Percentiles rank a stretch among this genome's conserved stretches.
Evolutionary conservation across 1,140 invertebrate genomes (phyloP).

Genomic region (Drepana arcuata): DNA sequence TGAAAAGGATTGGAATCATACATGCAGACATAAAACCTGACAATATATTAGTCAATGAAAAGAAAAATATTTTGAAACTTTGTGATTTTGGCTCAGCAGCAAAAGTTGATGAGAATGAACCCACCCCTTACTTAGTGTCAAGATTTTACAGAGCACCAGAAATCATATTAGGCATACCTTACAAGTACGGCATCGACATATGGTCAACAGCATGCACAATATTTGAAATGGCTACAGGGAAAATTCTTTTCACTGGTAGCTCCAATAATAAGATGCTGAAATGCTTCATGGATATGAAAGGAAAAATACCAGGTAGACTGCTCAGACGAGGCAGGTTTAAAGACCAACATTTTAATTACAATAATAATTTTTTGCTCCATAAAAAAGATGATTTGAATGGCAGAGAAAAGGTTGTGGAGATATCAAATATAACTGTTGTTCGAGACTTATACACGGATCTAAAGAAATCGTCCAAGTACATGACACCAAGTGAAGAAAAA

Average conservation of each 20-base stretch:
- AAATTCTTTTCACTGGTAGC: conserved; percentile 97
- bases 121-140: conserved; percentile 98
- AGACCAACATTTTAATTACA: conserved; percentile 97
- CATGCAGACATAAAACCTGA: conserved; percentile 99
- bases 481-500: conserved; percentile 87
- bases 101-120: conserved; percentile 95
- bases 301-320: conserved; percentile 94
- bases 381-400: conserved; percentile 98
- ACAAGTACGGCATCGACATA: conserved; percentile 97
- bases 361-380: conserved; percentile 96
- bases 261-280: conserved; percentile 99
- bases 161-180: conserved; percentile 97
- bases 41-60: conserved; percentile 99
- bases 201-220: conserved; percentile 99
- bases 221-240: conserved; percentile 97
- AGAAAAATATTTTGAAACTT: conserved; percentile 95
- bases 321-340: conserved; percentile 94
- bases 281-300: conserved; percentile 98
- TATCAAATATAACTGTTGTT: conserved; percentile 86
- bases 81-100: conserved; percentile 99
- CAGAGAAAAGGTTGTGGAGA: conserved; percentile 93
- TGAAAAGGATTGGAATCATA: conserved; percentile 96
- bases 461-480: conserved; percentile 83
- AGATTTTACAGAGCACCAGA: conserved; percentile 98
- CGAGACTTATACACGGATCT: conserved; percentile 91